Conservation (phyloP, 2,888 invertebrate genomes). For the Parnassius orleans region DNA sequence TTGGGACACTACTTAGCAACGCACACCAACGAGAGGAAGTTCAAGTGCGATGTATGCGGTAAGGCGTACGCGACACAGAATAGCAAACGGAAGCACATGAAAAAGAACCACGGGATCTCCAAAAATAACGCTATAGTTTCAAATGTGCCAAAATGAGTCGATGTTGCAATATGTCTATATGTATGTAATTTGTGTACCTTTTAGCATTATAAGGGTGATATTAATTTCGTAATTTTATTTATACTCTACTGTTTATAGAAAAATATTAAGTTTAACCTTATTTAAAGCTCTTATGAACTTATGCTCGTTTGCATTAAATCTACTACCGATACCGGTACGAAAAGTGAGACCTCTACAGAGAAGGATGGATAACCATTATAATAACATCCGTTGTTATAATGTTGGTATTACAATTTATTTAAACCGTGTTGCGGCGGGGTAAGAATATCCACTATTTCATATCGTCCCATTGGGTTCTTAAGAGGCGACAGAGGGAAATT, state of each 20-base stretch:
- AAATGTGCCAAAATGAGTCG: slow-evolving; percentile 33
- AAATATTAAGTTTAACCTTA: too few relatives aligned
- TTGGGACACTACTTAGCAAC: slow-evolving; percentile 72
- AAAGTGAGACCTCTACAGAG: too few relatives aligned
- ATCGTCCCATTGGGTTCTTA: too few relatives aligned
- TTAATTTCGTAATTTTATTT: slow-evolving; percentile 10
- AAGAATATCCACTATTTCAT: too few relatives aligned
- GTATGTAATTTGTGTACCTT: slow-evolving; percentile 12
- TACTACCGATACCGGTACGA: too few relatives aligned
- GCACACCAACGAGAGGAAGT: slow-evolving; percentile 75
- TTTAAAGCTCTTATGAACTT: too few relatives aligned
- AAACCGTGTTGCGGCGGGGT: too few relatives aligned
- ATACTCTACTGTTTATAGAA: background rate
- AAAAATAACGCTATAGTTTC: slow-evolving; percentile 36
- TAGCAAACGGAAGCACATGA: slow-evolving; percentile 68
- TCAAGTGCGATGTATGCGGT: slow-evolving; percentile 82
- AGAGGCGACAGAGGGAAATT: too few relatives aligned
- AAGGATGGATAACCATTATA: too few relatives aligned
- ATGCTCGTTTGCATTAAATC: too few relatives aligned
- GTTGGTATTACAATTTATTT: too few relatives aligned
- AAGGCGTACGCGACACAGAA: slow-evolving; percentile 76
- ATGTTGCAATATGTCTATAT: background rate
- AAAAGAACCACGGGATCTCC: slow-evolving; percentile 63
- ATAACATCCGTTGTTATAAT: too few relatives aligned
- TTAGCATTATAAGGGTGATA: slow-evolving; percentile 14